A percentile compares a stretch with the other conserved stretches of the same genome.
These are phyloP conservation scores for Channa argus DNA, from an alignment of 2,113 vertebrate species.

Conservation along the genomic window DNA sequence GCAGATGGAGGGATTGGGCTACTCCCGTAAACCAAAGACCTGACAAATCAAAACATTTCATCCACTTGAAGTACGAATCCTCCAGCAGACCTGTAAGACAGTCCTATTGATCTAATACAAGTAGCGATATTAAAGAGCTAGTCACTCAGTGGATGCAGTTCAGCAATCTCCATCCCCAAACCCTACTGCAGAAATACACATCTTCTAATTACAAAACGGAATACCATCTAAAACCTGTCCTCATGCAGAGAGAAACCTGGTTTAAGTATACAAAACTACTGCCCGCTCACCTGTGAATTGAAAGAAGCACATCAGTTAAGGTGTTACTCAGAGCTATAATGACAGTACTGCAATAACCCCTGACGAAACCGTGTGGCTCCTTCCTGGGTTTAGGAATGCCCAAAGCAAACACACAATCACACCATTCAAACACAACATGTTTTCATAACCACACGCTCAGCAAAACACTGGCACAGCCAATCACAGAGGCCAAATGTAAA, in stretches of 20 bases:
- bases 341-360: slow-evolving; percentile 54
- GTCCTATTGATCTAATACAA: neutral
- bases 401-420: slow-evolving; percentile 62
- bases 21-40: slow-evolving; percentile 9
- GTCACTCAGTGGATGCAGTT: neutral
- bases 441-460: slow-evolving; percentile 36
- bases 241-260: neutral
- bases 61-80: neutral
- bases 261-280: neutral
- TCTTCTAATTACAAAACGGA: no score
- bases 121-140: neutral
- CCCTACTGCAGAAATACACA: neutral
- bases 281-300: no score
- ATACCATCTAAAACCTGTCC: no score
- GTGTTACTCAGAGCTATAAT: slow-evolving; percentile 22
- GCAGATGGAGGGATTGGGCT: neutral
- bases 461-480: slow-evolving; percentile 60
- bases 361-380: slow-evolving; percentile 22
- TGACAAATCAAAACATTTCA: neutral
- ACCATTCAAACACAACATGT: slow-evolving; percentile 40
- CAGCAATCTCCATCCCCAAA: neutral
- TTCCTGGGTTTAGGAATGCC: slow-evolving; percentile 50
- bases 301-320: neutral
- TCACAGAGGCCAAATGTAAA: slow-evolving; percentile 53
- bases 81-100: neutral